Base-by-base conservation (phyloP, 1,140 invertebrate species). In the Solenopsis invicta region DNA sequence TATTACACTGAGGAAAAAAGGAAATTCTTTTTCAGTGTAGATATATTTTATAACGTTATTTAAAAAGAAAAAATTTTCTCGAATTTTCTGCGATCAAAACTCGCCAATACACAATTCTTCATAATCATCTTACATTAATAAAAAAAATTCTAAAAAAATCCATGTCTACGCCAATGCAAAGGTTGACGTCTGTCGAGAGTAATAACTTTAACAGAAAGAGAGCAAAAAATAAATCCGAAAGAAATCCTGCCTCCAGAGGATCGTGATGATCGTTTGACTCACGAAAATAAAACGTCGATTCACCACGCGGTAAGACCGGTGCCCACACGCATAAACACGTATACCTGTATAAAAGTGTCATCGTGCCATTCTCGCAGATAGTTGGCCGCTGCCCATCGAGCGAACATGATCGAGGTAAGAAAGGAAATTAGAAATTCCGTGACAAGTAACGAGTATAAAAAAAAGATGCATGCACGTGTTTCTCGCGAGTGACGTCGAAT, bases 341-440 rank as follows among this genome's bases (percentile, higher is more conserved):
- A 45, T 48, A 74, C 52, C 34, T 71, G 67, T 93, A 92, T 91
- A 93, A 93, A 91, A 92, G 90, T 93, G 87, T 88, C 86, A 91
- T 92, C 92, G 76, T 50, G 81, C 87, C 69, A 87, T 91, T 74
- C 77, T 16, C 72, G 76, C 77, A 74, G 85, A 94, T 93, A 94
- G 93, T 94, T 89, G 91, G 78, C 80, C 84, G 87, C 86, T 75
- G 91, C 72, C 86, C 92, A 90, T 76, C 88, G 91, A 93, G 72
- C 78, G 52, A 94, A 92, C 92, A 94, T 94, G 94, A 91, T 92
- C 90, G 87, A 94, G 94, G 94, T 94, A 91, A 93, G 94, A 93
- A 93, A 76, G 52, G 52, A 13, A 52, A 74, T 72, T 34, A 62
- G 34, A 54, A 61, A 61, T 61, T 61, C 24, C 21, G 29, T n/a